These are phyloP conservation scores for Zonitis immaculata DNA, from an alignment of 2,888 invertebrate genomes.

Conservation along the genomic window DNA sequence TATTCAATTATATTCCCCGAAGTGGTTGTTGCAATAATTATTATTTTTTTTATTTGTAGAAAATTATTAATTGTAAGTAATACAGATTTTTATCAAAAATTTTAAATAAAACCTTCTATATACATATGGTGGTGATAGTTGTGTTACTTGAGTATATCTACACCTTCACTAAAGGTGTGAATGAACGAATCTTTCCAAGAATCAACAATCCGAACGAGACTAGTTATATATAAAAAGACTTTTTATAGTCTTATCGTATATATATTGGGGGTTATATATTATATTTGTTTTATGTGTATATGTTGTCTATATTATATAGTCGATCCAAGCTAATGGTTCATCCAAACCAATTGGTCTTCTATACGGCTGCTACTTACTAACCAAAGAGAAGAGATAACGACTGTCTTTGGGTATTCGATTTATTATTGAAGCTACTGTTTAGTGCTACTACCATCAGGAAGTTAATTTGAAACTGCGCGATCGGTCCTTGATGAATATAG, in stretches of 20 bases:
- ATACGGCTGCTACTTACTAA: conserved; percentile 2
- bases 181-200: background rate
- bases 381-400: conserved; percentile 17
- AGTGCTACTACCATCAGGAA: conserved; percentile 20
- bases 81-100: no score
- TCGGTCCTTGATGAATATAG: conserved; percentile 2
- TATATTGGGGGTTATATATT: background rate
- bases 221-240: no score
- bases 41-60: no score
- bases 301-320: background rate
- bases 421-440: conserved; percentile 33
- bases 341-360: conserved; percentile 37
- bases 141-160: no score
- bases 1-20: conserved; percentile 13
- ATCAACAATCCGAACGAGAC: background rate
- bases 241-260: background rate
- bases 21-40: no score
- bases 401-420: conserved; percentile 28
- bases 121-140: background rate
- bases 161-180: background rate
- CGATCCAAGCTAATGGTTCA: conserved; percentile 33
- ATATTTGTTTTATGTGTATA: background rate
- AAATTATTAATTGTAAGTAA: no score
- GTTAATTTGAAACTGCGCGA: conserved; percentile 23
- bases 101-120: no score